These are phyloP conservation scores for Peromyscus californicus DNA, from an alignment of 2,113 vertebrate genomes.

Conservation along the genomic window DNA sequence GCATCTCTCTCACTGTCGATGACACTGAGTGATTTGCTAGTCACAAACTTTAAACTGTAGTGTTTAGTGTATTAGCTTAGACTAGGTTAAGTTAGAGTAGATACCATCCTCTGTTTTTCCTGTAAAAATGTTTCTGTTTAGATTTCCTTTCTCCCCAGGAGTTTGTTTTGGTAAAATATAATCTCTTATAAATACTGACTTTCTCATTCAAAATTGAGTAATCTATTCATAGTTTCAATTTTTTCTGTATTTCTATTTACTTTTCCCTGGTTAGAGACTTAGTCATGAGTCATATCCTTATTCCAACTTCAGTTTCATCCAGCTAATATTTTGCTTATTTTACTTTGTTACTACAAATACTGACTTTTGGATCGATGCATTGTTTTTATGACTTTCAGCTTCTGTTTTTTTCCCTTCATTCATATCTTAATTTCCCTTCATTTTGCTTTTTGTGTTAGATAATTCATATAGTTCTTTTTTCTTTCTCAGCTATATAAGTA, in stretches of 20 bases:
- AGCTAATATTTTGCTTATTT: not conserved
- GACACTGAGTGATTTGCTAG: accelerated
- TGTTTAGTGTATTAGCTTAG: not conserved
- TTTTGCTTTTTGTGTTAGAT: not conserved
- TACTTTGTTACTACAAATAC: not conserved
- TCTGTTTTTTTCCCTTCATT: not conserved
- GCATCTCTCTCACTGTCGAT: too few relatives aligned
- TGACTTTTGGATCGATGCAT: not conserved
- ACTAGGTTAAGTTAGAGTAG: not conserved
- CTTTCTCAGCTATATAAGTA: not conserved
- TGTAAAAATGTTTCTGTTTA: not conserved
- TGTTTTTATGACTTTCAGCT: not conserved
- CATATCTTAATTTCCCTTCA: not conserved
- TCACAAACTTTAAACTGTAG: too few relatives aligned
- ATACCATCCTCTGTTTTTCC: not conserved
- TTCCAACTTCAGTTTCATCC: not conserved
- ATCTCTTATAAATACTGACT: not conserved
- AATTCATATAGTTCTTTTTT: not conserved
- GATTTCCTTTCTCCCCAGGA: not conserved
- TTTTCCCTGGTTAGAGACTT: not conserved
- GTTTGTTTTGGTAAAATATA: not conserved
- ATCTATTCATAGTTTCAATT: not conserved
- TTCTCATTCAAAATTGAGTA: not conserved
- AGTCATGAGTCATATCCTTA: not conserved
- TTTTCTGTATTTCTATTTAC: not conserved